Evolutionary conservation across 2,888 invertebrate genomes (phyloP).

Genomic region (Pardosa pseudoannulata): DNA sequence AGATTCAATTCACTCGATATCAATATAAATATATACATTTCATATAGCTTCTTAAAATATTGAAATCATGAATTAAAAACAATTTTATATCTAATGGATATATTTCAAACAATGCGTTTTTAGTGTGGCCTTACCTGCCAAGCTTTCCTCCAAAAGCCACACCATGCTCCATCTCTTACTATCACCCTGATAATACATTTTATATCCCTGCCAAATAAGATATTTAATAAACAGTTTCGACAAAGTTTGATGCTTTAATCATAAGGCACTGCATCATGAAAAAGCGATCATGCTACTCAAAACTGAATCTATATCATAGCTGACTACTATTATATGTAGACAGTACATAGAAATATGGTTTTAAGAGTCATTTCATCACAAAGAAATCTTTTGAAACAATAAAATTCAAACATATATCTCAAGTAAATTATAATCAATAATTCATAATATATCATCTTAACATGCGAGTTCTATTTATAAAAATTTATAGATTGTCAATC

Average conservation of each 20-base stretch:
- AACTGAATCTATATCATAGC: conserved; percentile 17
- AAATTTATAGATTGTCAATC: too few relatives aligned
- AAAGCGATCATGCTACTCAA: conserved; percentile 34
- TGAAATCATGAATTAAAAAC: neutral
- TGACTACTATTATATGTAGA: conserved; percentile 11
- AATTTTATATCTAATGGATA: conserved; percentile 1
- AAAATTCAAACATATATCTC: too few relatives aligned
- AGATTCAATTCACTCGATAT: neutral
- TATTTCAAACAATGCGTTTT: conserved; percentile 18
- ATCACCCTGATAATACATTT: conserved; percentile 67
- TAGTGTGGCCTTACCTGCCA: conserved; percentile 67
- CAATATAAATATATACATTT: too few relatives aligned
- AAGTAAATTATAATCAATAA: too few relatives aligned
- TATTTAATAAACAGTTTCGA: conserved; percentile 41
- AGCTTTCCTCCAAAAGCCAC: conserved; percentile 63
- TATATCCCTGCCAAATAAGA: conserved; percentile 64
- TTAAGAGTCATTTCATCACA: neutral
- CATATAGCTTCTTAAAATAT: neutral
- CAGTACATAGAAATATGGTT: neutral
- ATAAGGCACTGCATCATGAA: conserved; percentile 39
- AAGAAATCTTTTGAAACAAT: neutral
- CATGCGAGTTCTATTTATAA: too few relatives aligned
- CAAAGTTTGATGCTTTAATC: conserved; percentile 12
- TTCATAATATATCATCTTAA: too few relatives aligned
- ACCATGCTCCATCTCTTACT: conserved; percentile 49